phyloP scores from a whole-genome alignment of 1,140 invertebrate genomes.

The Neodiprion virginianus region DNA sequence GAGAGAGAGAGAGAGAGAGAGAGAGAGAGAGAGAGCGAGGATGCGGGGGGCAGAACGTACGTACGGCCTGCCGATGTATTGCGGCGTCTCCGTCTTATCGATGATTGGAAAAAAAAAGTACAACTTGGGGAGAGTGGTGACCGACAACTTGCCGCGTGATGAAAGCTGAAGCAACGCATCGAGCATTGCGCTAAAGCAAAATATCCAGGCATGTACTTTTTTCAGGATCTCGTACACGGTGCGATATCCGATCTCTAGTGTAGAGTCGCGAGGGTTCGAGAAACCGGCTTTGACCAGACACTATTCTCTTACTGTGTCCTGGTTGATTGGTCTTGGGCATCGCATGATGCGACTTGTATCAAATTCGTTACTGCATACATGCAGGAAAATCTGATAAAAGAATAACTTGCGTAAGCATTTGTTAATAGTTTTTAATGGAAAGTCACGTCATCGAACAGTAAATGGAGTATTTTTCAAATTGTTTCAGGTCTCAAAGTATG shows the following conservation, averaged over 20 bases:
- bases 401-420: no score
- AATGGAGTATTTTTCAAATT: no score
- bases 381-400: no score
- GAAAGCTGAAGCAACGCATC: no score
- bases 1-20: constrained; percentile 20
- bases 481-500: no score
- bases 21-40: not conserved
- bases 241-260: not conserved
- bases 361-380: no score
- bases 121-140: not conserved
- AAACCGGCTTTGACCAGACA: not conserved
- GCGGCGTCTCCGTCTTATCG: constrained; percentile 54
- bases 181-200: no score
- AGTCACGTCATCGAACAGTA: no score
- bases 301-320: not conserved
- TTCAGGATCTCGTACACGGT: not conserved
- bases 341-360: no score
- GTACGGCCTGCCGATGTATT: constrained; percentile 35
- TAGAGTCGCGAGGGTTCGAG: not conserved
- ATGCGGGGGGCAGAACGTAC: constrained; percentile 12
- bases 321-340: no score
- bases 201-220: no score
- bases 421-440: no score
- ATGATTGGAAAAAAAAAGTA: constrained; percentile 51
- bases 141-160: not conserved